Base-by-base conservation (phyloP, 2,888 invertebrate species). In the Timandra comae region DNA sequence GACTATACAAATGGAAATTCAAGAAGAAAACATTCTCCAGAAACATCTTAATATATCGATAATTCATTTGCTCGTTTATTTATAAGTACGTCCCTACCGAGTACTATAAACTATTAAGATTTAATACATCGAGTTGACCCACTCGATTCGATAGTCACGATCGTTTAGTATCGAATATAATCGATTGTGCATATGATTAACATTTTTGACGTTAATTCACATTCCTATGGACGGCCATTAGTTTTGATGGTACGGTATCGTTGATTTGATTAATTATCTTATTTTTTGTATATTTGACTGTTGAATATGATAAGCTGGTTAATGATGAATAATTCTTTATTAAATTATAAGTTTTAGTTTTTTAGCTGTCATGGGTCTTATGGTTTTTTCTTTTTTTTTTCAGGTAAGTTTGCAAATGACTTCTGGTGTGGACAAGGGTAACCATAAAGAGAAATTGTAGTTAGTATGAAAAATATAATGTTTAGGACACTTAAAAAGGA, bases 91-190 rank as follows among this genome's bases (percentile, higher is more conserved):
- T 63, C 55, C 48, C 52, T 46, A 16, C 16, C 16, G 6, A 16
- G 16, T 6, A 16, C 16, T 6, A 57, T 55, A 57, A 60, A 56
- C 54, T 52, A 67, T 65, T 69, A 64, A 56, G 53, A 63, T 68
- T 68, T 70, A 72, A 73, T 70, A 69, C 65, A 63, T 56, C 59
- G 57, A 57, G 61, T 69, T 75, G 78, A 78, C 80, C 78, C 55
- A 78, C 66, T 75, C 62, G 40, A 63, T 51, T 75, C 62, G 40
- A 63, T 51, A 69, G 75, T 79, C 78, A 79, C 76, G 78, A 74
- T 41, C 41, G 41, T 46, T 47, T 43, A 40, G 24, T 26, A 38
- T 22, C 29, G 39, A 30, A 38, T 41, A 38, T 29, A 38, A 36
- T 46, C 29, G 37, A 33, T 38, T 40, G 36, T 32, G 27, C 26